phyloP scores from a whole-genome alignment of 1,140 invertebrate species.

The Mycetomoellerius zeteki region DNA sequence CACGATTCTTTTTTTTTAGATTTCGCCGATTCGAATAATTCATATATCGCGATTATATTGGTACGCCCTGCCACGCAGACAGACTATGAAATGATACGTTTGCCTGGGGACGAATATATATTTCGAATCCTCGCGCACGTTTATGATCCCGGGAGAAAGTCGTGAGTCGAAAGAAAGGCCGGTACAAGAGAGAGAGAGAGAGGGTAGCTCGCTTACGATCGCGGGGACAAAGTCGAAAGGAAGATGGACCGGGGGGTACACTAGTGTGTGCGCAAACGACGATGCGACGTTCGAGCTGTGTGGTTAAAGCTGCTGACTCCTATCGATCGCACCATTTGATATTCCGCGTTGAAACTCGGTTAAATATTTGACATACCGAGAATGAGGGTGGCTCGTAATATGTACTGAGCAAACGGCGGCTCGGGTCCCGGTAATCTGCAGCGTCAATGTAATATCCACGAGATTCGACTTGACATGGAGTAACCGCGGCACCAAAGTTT shows the following conservation, averaged over 20 bases:
- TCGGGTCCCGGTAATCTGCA: slow-evolving; percentile 76
- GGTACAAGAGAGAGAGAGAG: slow-evolving; percentile 40
- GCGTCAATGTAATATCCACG: slow-evolving; percentile 81
- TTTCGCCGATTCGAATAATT: slow-evolving; percentile 54
- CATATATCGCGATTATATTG: slow-evolving; percentile 53
- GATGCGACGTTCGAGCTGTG: slow-evolving; percentile 50
- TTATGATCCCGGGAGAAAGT: slow-evolving; percentile 60
- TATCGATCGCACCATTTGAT: slow-evolving; percentile 79
- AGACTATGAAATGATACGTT: slow-evolving; percentile 54
- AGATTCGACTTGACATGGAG: slow-evolving; percentile 77
- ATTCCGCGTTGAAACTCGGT: slow-evolving; percentile 80
- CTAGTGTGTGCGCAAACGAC: slow-evolving; percentile 38
- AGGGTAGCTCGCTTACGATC: slow-evolving; percentile 61
- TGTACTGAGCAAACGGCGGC: slow-evolving; percentile 78
- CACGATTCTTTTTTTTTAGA: neutral
- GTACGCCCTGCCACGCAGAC: neutral
- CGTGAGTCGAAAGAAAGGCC: slow-evolving; percentile 59
- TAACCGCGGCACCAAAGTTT: slow-evolving; percentile 71
- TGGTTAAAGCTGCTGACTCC: slow-evolving; percentile 68
- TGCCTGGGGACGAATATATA: slow-evolving; percentile 55
- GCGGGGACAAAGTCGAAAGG: slow-evolving; percentile 50
- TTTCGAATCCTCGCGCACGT: slow-evolving; percentile 64
- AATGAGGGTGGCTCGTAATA: slow-evolving; percentile 76
- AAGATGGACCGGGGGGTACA: neutral
- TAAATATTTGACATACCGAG: slow-evolving; percentile 80